Evolutionary conservation across 2,113 vertebrate genomes (phyloP).

Genomic region (Scatophagus argus): DNA sequence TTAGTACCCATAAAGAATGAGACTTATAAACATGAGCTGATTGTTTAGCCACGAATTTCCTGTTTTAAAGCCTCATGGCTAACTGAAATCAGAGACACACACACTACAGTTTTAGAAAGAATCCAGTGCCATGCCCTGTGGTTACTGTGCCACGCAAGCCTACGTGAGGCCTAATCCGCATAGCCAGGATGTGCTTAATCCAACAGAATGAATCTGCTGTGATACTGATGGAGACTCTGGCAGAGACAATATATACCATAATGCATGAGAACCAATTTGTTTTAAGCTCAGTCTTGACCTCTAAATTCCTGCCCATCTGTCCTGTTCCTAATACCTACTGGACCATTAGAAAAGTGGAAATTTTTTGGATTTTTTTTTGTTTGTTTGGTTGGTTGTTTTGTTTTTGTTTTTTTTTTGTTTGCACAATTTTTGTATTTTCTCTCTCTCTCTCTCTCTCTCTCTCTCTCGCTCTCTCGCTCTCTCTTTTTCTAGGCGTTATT

Average conservation of each 20-base stretch:
- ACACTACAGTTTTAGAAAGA: neutral
- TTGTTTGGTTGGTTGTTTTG: too few species aligned
- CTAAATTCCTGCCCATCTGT: conserved; percentile 17
- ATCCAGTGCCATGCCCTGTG: neutral
- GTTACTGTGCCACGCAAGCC: neutral
- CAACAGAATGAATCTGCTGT: conserved; percentile 38
- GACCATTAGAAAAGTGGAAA: neutral
- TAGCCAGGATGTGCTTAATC: conserved; percentile 59
- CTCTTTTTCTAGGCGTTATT: neutral
- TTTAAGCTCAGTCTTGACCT: conserved; percentile 1
- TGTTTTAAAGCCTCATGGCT: neutral
- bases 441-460: neutral
- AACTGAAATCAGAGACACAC: neutral
- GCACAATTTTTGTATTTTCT: neutral
- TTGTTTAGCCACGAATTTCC: neutral
- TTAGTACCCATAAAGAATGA: neutral
- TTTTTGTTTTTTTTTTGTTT: neutral
- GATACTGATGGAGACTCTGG: neutral
- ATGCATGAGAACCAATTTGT: conserved; percentile 8
- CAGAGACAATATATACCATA: neutral
- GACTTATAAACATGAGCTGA: neutral
- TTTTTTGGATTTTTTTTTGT: neutral
- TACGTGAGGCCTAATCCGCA: conserved; percentile 52
- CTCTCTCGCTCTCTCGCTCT: too few species aligned
- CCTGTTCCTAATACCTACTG: too few species aligned